Evolutionary conservation across 1,140 invertebrate species (phyloP), one percentile per base, ranked within the genome.

Genomic region (Schlechtendalia chinensis): DNA sequence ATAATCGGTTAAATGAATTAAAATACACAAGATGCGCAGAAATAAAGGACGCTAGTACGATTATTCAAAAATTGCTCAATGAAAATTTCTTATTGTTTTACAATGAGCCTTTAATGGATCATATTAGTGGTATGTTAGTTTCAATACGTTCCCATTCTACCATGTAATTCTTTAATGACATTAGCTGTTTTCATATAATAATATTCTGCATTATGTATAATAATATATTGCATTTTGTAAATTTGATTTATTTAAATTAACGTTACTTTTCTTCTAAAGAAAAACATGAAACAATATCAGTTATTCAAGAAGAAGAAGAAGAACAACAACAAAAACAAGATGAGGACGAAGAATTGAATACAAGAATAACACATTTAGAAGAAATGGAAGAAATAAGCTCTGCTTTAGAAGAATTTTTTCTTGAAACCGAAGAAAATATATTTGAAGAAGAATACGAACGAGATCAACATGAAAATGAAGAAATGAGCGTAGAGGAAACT

Each of bases 61-160:
- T 90, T 83, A 87, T 93, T 39, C 85, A 89, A 81, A 83, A 83
- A 1, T 82, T 92, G 0, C 84, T 94, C 6, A 86, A 90, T 79
- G 87, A 90, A 83, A 93, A 93, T 85, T 89, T 90, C 82, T 86
- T 88, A 63, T 84, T 91, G 1, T 90, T 91, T 81, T 88, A 90
- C 58, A 86, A 88, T 58, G 84, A 88, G 5, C 84, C 87, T 10
- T 77, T 86, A n/a, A 84, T 85, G 4, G 84, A 86, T 6, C 72
- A 74, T 0, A 24, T 32, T 63, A 12, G 6, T 1, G 19, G 69
- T 72, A 54, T 54, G 24, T 72, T n/a, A 54, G 17, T 56, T 72
- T 58, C 19, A 63, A 16, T 12, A 69, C 14, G 17, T 17, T 45
- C 14, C 32, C 32, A 8, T n/a, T 53, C 8, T n/a, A 24, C 50